These are phyloP conservation scores for Lithophane leautieri DNA, from an alignment of 2,888 invertebrate genomes.

Conservation along the genomic window DNA sequence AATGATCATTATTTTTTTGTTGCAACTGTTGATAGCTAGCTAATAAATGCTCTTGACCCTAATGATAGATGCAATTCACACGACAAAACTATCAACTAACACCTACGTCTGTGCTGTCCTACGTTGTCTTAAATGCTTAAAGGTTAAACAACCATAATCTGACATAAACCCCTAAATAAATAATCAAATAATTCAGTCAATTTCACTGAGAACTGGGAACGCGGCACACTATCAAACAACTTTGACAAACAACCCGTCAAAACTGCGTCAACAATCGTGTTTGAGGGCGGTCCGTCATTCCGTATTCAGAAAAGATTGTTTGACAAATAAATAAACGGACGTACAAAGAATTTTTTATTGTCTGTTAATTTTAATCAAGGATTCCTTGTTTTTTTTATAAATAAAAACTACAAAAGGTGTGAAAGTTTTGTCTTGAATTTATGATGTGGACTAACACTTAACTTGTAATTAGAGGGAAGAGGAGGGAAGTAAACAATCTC, in stretches of 20 bases:
- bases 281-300: constrained; percentile 62
- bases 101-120: neutral
- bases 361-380: constrained; percentile 60
- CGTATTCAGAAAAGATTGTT: constrained; percentile 60
- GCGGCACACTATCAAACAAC: constrained; percentile 56
- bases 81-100: constrained; percentile 17
- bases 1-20: constrained; percentile 44
- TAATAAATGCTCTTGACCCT: constrained; percentile 38
- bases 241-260: constrained; percentile 62
- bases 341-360: constrained; percentile 57
- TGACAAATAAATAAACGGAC: constrained; percentile 58
- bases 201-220: constrained; percentile 47
- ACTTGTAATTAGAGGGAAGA: constrained; percentile 9
- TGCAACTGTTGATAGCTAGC: constrained; percentile 20
- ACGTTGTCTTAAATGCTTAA: constrained; percentile 6
- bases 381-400: constrained; percentile 40
- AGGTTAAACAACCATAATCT: constrained; percentile 46
- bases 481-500: constrained; percentile 15
- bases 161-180: constrained; percentile 40
- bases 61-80: constrained; percentile 45
- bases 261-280: constrained; percentile 53
- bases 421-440: constrained; percentile 33
- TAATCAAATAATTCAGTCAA: constrained; percentile 54
- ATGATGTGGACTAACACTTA: neutral
- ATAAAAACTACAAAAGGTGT: constrained; percentile 29